Evolutionary conservation across 2,888 invertebrate species (phyloP).

Genomic region (Autographa gamma): DNA sequence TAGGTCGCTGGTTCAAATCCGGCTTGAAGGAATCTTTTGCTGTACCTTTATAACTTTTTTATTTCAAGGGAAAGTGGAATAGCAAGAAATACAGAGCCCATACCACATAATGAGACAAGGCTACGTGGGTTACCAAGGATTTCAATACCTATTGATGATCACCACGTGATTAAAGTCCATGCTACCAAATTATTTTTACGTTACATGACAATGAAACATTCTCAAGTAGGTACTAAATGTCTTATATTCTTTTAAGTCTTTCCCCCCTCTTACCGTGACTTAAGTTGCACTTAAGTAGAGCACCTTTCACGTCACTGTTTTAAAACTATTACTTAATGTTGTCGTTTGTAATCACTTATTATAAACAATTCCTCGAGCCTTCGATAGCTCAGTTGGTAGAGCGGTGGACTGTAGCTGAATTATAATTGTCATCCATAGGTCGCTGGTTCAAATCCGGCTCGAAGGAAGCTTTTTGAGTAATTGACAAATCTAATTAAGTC

Average conservation of each 20-base stretch:
- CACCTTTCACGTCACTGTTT: not conserved
- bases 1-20: slow-evolving; percentile 91
- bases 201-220: too few relatives aligned
- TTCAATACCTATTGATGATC: too few relatives aligned
- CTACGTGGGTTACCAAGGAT: too few relatives aligned
- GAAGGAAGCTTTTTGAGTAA: slow-evolving; percentile 76
- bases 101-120: too few relatives aligned
- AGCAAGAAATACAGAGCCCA: too few relatives aligned
- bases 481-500: not conserved
- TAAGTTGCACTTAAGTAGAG: not conserved
- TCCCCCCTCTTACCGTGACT: too few relatives aligned
- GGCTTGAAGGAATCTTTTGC: slow-evolving; percentile 86
- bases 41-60: slow-evolving; percentile 13
- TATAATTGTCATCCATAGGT: slow-evolving; percentile 85
- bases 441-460: slow-evolving; percentile 90
- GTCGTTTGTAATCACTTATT: not conserved
- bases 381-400: slow-evolving; percentile 89
- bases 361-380: slow-evolving; percentile 61
- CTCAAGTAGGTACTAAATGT: too few relatives aligned
- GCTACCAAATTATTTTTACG: too few relatives aligned
- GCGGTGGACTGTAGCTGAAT: slow-evolving; percentile 85
- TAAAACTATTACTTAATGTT: not conserved
- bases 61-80: too few relatives aligned
- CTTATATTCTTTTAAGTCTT: too few relatives aligned
- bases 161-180: too few relatives aligned